Evolutionary conservation across 2,888 invertebrate species (phyloP).

Genomic region (Aplocera efformata): DNA sequence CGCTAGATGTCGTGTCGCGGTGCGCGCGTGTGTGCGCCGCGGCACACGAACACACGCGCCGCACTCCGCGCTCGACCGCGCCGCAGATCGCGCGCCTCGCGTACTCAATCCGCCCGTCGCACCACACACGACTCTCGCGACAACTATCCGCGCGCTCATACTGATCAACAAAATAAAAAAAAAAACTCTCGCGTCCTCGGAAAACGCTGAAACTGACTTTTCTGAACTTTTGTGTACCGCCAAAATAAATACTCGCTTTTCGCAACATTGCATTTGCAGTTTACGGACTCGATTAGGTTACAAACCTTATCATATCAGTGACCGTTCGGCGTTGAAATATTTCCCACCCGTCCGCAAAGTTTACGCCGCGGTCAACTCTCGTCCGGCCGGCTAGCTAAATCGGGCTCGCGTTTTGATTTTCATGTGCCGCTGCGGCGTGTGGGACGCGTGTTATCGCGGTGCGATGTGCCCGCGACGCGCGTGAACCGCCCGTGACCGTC

Average conservation of each 20-base stretch:
- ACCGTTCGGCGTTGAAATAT: constrained; percentile 47
- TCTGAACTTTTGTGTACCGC: constrained; percentile 36
- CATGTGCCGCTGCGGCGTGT: constrained; percentile 74
- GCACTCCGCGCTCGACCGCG: constrained; percentile 78
- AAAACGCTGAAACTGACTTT: constrained; percentile 34
- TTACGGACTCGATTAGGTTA: constrained; percentile 39
- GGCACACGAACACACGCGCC: constrained; percentile 60
- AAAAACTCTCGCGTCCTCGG: constrained; percentile 52
- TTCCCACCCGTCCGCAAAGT: constrained; percentile 36
- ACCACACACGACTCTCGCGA: constrained; percentile 62
- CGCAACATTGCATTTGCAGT: background rate
- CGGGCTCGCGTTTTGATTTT: constrained; percentile 76
- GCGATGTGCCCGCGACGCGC: constrained; percentile 78
- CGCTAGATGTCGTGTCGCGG: constrained; percentile 55
- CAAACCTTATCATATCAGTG: constrained; percentile 58
- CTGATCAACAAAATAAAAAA: constrained; percentile 47
- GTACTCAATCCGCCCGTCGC: constrained; percentile 44
- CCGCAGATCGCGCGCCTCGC: constrained; percentile 70
- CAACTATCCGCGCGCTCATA: constrained; percentile 43
- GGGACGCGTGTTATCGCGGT: constrained; percentile 74
- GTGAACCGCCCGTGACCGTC: constrained; percentile 70
- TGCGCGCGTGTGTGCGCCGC: constrained; percentile 71
- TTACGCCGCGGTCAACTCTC: constrained; percentile 53
- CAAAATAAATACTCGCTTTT: constrained; percentile 24
- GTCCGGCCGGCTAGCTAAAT: constrained; percentile 73